phyloP scores from a whole-genome alignment of 35 echinoderm and acorn worm species.

The Diadema setosum region DNA sequence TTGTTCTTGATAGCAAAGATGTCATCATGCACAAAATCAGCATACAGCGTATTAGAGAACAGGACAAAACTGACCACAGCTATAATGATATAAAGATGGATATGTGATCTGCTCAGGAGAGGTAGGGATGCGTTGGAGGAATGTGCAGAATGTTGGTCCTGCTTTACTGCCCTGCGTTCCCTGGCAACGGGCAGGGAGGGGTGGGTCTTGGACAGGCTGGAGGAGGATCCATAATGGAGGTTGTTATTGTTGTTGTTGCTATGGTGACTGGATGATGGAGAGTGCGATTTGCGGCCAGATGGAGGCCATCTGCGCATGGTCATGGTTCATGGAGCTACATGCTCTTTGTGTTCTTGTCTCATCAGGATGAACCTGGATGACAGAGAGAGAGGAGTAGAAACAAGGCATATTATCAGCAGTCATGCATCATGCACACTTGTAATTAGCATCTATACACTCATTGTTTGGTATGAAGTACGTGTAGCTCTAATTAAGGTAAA shows the following conservation, averaged over 20 bases:
- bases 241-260: neutral
- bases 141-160: neutral
- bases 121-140: neutral
- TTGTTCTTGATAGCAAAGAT: conserved; percentile 81
- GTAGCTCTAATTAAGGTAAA: neutral
- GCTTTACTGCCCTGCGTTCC: neutral
- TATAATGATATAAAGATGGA: neutral
- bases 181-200: neutral
- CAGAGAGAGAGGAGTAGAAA: neutral
- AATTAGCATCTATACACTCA: neutral
- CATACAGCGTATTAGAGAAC: conserved; percentile 31
- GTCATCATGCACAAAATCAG: conserved; percentile 79
- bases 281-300: neutral
- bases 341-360: neutral
- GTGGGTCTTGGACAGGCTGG: neutral
- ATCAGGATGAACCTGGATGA: neutral
- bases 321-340: neutral
- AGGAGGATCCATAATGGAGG: neutral
- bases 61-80: neutral
- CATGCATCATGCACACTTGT: neutral
- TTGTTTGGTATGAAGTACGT: neutral
- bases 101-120: neutral
- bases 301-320: neutral
- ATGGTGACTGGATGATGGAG: neutral
- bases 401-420: neutral